phyloP scores from a whole-genome alignment of 1,140 invertebrate species.

The Bombyx mori region DNA sequence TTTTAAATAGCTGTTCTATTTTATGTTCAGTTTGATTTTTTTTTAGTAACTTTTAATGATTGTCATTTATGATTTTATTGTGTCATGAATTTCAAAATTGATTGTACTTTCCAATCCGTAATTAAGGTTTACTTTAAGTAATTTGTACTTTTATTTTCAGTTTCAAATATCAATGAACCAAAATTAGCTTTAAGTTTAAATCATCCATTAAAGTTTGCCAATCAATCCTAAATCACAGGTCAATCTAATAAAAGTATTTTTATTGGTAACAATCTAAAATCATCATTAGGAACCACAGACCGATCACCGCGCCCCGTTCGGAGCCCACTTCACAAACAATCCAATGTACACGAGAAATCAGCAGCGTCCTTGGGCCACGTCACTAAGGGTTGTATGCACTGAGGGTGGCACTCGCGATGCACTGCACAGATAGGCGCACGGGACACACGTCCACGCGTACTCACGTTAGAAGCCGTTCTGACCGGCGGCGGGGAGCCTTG shows the following conservation, averaged over 20 bases:
- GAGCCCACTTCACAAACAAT: constrained; percentile 50
- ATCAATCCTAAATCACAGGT: constrained; percentile 3
- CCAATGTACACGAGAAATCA: constrained; percentile 46
- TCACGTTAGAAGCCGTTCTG: constrained; percentile 93
- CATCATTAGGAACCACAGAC: constrained; percentile 38
- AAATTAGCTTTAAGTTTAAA: too few relatives aligned
- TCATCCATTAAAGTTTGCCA: constrained; percentile 7
- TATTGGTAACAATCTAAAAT: constrained; percentile 13
- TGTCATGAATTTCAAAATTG: not conserved
- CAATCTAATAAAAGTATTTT: too few relatives aligned
- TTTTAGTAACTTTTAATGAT: not conserved
- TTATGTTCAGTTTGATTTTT: not conserved
- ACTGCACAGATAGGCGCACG: constrained; percentile 33
- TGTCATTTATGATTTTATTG: not conserved
- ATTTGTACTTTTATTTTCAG: too few relatives aligned
- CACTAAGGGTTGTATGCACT: constrained; percentile 24
- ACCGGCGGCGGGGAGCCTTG: constrained; percentile 77
- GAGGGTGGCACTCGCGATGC: constrained; percentile 14
- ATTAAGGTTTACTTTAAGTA: too few relatives aligned
- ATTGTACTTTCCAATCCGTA: too few relatives aligned
- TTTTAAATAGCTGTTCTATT: not conserved
- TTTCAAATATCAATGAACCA: too few relatives aligned
- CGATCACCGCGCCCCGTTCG: constrained; percentile 34
- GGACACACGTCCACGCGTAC: constrained; percentile 35
- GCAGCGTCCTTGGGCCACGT: constrained; percentile 37